A percentile compares a stretch with the other conserved stretches of the same genome.
phyloP scores from a whole-genome alignment of 2,113 vertebrate species.

The Steatornis caripensis region DNA sequence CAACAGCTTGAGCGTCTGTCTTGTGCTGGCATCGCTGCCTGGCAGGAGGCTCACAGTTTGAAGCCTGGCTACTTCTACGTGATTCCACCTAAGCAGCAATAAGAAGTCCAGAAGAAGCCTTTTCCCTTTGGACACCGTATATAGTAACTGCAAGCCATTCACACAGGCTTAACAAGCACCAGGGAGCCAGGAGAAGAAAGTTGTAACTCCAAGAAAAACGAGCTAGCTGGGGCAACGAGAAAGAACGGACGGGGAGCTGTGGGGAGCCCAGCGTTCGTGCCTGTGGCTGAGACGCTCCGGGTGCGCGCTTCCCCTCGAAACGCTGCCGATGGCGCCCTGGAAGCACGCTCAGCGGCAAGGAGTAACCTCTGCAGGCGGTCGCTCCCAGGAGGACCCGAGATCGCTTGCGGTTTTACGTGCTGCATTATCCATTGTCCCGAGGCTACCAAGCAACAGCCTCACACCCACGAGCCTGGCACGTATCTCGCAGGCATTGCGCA shows the following conservation, averaged over 20 bases:
- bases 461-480: background rate
- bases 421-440: background rate
- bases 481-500: background rate
- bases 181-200: background rate
- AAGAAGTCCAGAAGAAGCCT: background rate
- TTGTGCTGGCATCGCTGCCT: slow-evolving; percentile 9
- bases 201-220: background rate
- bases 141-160: background rate
- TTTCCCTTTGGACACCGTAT: background rate
- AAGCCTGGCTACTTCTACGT: background rate
- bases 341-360: background rate
- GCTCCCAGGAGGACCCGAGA: background rate
- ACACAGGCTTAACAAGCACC: background rate
- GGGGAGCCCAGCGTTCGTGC: background rate
- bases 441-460: background rate
- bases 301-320: background rate
- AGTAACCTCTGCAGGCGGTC: background rate
- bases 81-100: background rate
- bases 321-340: accelerated
- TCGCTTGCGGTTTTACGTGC: background rate
- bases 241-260: background rate
- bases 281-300: accelerated
- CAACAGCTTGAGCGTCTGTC: slow-evolving; percentile 18
- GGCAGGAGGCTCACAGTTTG: slow-evolving; percentile 33
- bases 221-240: background rate